Base-by-base conservation (phyloP, 2,797 vertebrate species). In the Melanogrammus aeglefinus region DNA sequence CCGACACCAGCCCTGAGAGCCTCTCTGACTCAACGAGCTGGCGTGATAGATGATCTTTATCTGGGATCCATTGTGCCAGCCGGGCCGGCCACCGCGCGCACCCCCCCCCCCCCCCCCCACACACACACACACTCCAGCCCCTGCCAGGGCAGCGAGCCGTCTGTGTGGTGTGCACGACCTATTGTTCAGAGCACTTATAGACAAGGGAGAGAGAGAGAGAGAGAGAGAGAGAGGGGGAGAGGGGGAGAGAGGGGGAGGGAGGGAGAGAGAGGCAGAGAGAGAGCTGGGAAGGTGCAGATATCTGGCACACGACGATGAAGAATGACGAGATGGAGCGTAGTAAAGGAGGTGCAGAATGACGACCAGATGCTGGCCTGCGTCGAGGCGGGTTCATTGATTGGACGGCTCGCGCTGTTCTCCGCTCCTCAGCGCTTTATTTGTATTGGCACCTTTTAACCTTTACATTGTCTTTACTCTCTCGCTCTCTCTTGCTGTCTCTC, bases 21-120 rank as follows among this genome's bases (percentile, higher is more conserved):
- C 71, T 76, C 82, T 86, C 75, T 81, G 76, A 83, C 73, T 83
- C 78, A 84, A 83, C 72, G 57, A 82, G 85, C 75, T 74, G 82
- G 81, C 80, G 81, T 88, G 87, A 89, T 91, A 90, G 90, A 92
- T 90, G 84, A 90, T 91, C 86, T 91, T 89, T 88, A 90, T 91
- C 91, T 88, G 18, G 83, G 88, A 88, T 88, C 86, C 85, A 85
- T 91, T 89, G 89, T 88, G 80, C 83, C 83, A 51, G 84, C 81
- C 79, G 83, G 69, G 82, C 84, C 74, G 80, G 83, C 83, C 88
- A 87, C 82, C 87, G 79, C 44, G 86, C 87, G 89, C 87, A 18
- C 24, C 31, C 73, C 2, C 31, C 31, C 31, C 31, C 31, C 74
- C 2, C n/a, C n/a, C n/a, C n/a, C n/a, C n/a, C n/a, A n/a, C n/a